These are phyloP conservation scores for Condylostylus longicornis DNA, from an alignment of 1,140 invertebrate genomes.

Conservation along the genomic window DNA sequence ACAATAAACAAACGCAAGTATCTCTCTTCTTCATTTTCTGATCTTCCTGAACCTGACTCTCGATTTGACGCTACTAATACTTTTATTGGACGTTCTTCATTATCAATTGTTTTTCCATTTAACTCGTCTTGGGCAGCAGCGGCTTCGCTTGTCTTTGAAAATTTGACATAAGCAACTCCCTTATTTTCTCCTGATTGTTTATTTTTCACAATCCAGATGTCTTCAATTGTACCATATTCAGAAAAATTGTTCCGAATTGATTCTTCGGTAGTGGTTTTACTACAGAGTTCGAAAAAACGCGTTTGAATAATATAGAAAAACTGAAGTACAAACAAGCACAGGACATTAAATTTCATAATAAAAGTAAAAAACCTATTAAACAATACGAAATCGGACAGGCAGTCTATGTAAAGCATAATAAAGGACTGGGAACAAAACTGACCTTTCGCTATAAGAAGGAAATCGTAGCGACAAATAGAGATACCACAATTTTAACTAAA, in stretches of 20 bases:
- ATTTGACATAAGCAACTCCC: conserved; percentile 72
- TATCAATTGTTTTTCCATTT: conserved; percentile 65
- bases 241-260: conserved; percentile 64
- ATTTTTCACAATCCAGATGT: conserved; percentile 79
- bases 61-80: conserved; percentile 73
- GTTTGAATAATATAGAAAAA: too few relatives aligned
- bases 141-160: conserved; percentile 69
- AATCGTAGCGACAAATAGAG: too few relatives aligned
- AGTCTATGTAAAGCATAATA: too few relatives aligned
- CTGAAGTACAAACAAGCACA: too few relatives aligned
- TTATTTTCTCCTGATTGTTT: conserved; percentile 70
- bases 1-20: conserved; percentile 79
- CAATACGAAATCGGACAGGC: too few relatives aligned
- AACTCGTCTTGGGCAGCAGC: conserved; percentile 72
- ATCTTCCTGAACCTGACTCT: conserved; percentile 59
- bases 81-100: conserved; percentile 65
- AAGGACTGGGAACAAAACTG: too few relatives aligned
- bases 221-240: conserved; percentile 70
- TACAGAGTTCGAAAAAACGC: conserved; percentile 73
- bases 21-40: conserved; percentile 68
- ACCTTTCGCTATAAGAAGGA: too few relatives aligned
- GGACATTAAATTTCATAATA: too few relatives aligned
- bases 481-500: too few relatives aligned
- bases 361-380: too few relatives aligned
- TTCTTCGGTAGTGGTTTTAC: conserved; percentile 63